Evolutionary conservation across 2,113 vertebrate species (phyloP).

Genomic region (Rhynchomys soricoides): DNA sequence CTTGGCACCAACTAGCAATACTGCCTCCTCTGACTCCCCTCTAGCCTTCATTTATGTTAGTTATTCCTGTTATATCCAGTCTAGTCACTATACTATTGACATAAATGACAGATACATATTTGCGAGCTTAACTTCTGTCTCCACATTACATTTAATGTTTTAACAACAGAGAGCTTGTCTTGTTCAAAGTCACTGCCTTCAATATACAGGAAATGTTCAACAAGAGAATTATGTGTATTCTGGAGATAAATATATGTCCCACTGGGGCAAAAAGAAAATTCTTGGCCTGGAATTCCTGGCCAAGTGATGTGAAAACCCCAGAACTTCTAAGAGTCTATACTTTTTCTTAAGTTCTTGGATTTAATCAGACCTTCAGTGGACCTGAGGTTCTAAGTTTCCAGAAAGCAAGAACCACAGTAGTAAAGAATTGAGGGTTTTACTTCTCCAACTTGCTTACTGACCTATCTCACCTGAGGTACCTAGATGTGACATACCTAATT

Average conservation of each 20-base stretch:
- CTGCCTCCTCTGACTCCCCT: not conserved
- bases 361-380: not conserved
- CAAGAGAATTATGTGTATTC: not conserved
- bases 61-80: not conserved
- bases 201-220: not conserved
- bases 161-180: not conserved
- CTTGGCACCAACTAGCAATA: not conserved
- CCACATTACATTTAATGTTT: not conserved
- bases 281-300: not conserved
- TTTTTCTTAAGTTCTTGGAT: constrained; percentile 2
- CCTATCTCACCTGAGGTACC: not conserved
- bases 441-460: not conserved
- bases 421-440: not conserved
- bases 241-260: not conserved
- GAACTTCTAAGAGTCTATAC: not conserved
- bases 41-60: not conserved
- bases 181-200: not conserved
- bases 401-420: not conserved
- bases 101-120: not conserved
- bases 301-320: not conserved
- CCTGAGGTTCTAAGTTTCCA: not conserved
- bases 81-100: not conserved
- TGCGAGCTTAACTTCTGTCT: not conserved
- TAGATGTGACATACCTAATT: not conserved
- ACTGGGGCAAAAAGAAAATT: not conserved